Base-by-base conservation (phyloP, 1,140 invertebrate species). In the Drosophila burlai region DNA sequence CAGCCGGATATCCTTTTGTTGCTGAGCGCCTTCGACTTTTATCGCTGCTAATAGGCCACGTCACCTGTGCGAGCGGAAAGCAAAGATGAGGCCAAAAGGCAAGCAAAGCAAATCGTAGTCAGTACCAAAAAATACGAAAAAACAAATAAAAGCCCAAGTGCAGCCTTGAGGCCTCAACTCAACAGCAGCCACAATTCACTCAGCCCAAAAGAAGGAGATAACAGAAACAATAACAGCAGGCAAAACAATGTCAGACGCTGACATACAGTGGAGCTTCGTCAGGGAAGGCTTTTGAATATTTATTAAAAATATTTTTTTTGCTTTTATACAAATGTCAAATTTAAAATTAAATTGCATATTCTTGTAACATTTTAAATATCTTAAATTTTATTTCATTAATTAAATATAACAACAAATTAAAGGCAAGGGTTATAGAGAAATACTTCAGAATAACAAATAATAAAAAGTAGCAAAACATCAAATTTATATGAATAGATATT, bases 1-100 rank as follows among this genome's bases (percentile, higher is more conserved):
- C 76, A 76, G 73, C 46, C 80, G 84, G 84, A 90, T 90, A 79
- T 89, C 84, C 85, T 65, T 73, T 89, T 89, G 84, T 89, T 89
- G 84, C 81, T 68, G 54, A 84, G 79, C 80, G 68, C 71, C 73
- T 84, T 81, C 50, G 85, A 79, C 85, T 89, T 81, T 89, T 81
- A 87, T 89, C 84, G 84, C 80, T 75, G 84, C 84, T 89, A 83
- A 87, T 87, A 87, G 82, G 77, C 60, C 74, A 57, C 38, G 62
- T 62, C 69, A 46, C 40, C 64, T 47, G 62, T 62, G 59, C 64
- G 49, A 71, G 65, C 68, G 80, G 83, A 80, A 85, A 76, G 78
- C 82, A 54, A 13, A 54, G 67, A 67, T 69, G 62, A 64, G 82
- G 65, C 69, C 64, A 78, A 71, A 67, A 54, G 50, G 47, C 38